phyloP scores from a whole-genome alignment of 2,888 invertebrate species.

The Beris chalybata region DNA sequence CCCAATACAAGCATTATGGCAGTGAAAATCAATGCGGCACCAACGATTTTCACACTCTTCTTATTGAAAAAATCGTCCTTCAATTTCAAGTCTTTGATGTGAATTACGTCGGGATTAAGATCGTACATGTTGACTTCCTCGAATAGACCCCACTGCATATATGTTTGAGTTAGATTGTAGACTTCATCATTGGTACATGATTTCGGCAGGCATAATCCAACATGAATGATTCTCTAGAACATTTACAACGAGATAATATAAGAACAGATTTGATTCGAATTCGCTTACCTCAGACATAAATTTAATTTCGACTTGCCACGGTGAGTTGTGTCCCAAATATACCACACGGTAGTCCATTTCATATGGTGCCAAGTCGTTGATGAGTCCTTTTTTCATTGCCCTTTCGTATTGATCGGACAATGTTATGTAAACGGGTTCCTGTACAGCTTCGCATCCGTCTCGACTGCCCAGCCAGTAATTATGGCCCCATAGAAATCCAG shows the following conservation, averaged over 20 bases:
- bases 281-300: conserved; percentile 50
- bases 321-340: conserved; percentile 55
- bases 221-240: conserved; percentile 56
- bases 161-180: conserved; percentile 49
- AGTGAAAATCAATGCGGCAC: conserved; percentile 45
- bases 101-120: conserved; percentile 51
- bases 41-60: conserved; percentile 49
- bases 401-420: conserved; percentile 52
- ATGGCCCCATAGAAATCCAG: conserved; percentile 63
- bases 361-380: conserved; percentile 52
- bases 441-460: conserved; percentile 58
- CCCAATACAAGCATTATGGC: conserved; percentile 44
- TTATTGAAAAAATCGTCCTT: conserved; percentile 49
- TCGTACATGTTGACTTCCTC: conserved; percentile 52
- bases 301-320: conserved; percentile 57
- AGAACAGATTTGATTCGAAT: not conserved
- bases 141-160: conserved; percentile 47
- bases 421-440: conserved; percentile 51
- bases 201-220: conserved; percentile 61
- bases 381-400: conserved; percentile 53
- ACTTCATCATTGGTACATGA: conserved; percentile 56
- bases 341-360: conserved; percentile 55
- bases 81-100: conserved; percentile 53
- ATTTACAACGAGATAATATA: not conserved
- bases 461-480: conserved; percentile 64